A percentile compares a stretch with the other conserved stretches of the same genome.
Conservation (phyloP, 2,113 vertebrate species). For the Phyllopteryx taeniolatus region DNA sequence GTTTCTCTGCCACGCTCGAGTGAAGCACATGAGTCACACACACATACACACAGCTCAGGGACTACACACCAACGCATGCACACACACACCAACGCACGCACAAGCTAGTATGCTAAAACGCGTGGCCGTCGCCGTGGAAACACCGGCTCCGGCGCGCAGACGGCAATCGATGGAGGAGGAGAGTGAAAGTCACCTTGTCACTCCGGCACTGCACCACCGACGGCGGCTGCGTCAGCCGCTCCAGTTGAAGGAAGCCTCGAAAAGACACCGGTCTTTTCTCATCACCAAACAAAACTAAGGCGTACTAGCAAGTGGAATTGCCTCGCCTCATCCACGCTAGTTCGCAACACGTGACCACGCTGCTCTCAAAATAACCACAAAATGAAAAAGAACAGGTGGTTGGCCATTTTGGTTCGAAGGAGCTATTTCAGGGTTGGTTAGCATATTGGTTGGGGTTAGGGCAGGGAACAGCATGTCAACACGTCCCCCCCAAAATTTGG, state of each 20-base stretch:
- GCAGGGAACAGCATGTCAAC: too few relatives aligned
- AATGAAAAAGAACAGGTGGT: not conserved
- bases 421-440: too few relatives aligned
- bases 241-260: not conserved
- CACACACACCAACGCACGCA: not conserved
- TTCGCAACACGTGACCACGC: not conserved
- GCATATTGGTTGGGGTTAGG: too few relatives aligned
- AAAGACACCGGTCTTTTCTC: not conserved
- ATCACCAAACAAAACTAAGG: not conserved
- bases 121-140: not conserved
- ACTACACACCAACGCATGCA: not conserved
- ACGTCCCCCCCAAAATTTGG: too few relatives aligned
- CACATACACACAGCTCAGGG: not conserved
- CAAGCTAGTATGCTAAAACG: not conserved
- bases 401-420: too few relatives aligned
- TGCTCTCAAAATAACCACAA: not conserved
- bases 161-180: not conserved
- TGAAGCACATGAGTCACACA: not conserved
- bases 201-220: not conserved
- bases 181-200: conserved; percentile 3
- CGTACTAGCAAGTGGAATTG: not conserved
- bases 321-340: not conserved
- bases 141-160: not conserved
- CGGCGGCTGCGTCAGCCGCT: not conserved
- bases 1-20: not conserved